These are phyloP conservation scores for Batillaria attramentaria DNA, from an alignment of 1,140 invertebrate genomes.

Conservation along the genomic window DNA sequence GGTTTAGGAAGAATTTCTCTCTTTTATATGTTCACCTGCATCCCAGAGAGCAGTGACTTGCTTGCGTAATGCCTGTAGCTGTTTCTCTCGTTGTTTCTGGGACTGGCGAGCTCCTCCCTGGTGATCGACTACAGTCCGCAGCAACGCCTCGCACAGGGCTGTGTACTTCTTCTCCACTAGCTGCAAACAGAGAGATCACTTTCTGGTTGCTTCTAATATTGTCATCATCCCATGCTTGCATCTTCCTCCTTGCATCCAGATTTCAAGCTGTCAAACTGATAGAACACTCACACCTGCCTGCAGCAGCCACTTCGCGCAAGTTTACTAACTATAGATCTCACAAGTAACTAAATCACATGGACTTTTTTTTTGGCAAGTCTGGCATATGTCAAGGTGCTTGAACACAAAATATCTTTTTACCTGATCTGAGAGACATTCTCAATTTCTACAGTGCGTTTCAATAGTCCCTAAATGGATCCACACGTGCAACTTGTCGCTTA, in stretches of 20 bases:
- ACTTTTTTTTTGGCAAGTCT: too few species aligned
- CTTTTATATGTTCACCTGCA: too few species aligned
- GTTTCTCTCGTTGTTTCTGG: constrained; percentile 56
- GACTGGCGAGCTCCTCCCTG: constrained; percentile 52
- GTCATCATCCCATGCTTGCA: background rate
- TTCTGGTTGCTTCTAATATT: background rate
- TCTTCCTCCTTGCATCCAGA: background rate
- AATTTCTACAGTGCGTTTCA: too few species aligned
- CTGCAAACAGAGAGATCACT: constrained; percentile 32
- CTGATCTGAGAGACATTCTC: too few species aligned
- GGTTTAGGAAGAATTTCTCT: background rate
- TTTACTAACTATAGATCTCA: too few species aligned
- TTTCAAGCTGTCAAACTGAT: background rate
- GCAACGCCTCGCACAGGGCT: constrained; percentile 52
- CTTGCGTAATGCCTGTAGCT: constrained; percentile 39
- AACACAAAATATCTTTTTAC: too few species aligned
- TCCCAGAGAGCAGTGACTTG: constrained; percentile 33
- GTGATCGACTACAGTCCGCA: constrained; percentile 51
- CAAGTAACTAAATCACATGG: too few species aligned
- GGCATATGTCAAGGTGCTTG: too few species aligned
- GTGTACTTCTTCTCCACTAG: constrained; percentile 60
- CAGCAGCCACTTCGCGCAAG: too few species aligned
- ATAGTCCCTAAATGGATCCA: too few species aligned
- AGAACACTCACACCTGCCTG: too few species aligned
- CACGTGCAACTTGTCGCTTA: too few species aligned